phyloP scores from a whole-genome alignment of 2,888 invertebrate species.

The Spialia ferax region DNA sequence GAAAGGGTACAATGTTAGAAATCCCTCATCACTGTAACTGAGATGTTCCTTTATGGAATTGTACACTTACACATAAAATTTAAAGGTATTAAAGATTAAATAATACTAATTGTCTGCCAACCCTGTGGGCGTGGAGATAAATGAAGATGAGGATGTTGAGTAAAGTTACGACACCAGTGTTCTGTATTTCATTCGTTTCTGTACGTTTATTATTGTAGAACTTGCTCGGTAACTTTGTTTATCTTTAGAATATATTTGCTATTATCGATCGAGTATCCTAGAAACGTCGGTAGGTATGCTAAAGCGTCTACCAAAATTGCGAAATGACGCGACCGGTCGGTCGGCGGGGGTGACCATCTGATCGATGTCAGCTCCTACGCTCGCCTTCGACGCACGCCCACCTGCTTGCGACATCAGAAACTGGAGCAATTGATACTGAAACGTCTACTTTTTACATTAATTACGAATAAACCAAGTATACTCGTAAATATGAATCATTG shows the following conservation, averaged over 20 bases:
- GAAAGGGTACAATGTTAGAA: constrained; percentile 48
- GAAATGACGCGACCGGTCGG: constrained; percentile 59
- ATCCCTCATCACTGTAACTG: not conserved
- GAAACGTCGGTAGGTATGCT: constrained; percentile 59
- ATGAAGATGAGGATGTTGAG: constrained; percentile 28
- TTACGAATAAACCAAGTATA: constrained; percentile 21
- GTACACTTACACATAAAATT: not conserved
- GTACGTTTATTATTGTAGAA: constrained; percentile 18
- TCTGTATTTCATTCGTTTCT: constrained; percentile 32
- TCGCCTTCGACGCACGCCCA: constrained; percentile 71
- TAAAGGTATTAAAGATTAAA: constrained; percentile 27
- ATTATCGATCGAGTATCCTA: constrained; percentile 47
- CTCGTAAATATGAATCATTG: constrained; percentile 20
- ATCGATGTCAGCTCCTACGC: constrained; percentile 76
- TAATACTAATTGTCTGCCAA: constrained; percentile 15
- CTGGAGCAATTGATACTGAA: constrained; percentile 73
- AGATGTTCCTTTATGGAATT: not conserved
- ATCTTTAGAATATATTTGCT: constrained; percentile 28
- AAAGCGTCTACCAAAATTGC: constrained; percentile 62
- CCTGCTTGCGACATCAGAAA: constrained; percentile 75
- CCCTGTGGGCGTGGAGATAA: constrained; percentile 26
- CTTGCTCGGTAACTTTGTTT: constrained; percentile 14
- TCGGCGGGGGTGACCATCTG: constrained; percentile 67
- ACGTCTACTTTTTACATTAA: constrained; percentile 46
- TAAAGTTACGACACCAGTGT: constrained; percentile 30